Evolutionary conservation across 2,888 invertebrate species (phyloP).

Genomic region (Tubulanus polymorphus): DNA sequence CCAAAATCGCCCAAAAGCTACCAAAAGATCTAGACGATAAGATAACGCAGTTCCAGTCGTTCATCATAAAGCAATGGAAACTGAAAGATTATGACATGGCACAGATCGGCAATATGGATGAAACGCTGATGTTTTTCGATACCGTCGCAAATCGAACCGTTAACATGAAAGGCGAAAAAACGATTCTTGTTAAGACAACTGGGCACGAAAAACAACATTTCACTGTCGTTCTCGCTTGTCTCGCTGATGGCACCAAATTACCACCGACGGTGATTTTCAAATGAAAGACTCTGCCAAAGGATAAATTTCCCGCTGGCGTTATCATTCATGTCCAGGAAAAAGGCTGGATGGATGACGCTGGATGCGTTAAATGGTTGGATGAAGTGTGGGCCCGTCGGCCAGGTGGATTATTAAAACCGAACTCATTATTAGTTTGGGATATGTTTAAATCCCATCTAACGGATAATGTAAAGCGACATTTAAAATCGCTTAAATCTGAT

Average conservation of each 20-base stretch:
- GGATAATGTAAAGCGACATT: background rate
- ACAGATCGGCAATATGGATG: constrained; percentile 2
- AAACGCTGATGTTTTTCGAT: background rate
- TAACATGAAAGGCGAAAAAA: background rate
- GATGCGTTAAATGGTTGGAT: constrained; percentile 3
- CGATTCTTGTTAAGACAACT: background rate
- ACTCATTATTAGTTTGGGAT: constrained; percentile 7
- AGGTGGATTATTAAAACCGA: background rate
- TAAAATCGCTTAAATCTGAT: background rate
- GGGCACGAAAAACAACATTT: background rate
- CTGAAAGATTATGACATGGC: background rate
- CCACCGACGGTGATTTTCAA: background rate
- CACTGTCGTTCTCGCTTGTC: background rate
- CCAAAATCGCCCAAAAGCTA: constrained; percentile 3
- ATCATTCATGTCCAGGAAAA: constrained; percentile 1
- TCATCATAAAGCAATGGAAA: background rate
- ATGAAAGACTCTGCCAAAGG: background rate
- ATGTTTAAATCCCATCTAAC: constrained; percentile 3
- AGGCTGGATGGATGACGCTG: constrained; percentile 6
- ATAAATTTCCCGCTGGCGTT: constrained; percentile 4
- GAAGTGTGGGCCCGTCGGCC: background rate
- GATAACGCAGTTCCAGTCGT: constrained; percentile 2
- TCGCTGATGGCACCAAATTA: background rate
- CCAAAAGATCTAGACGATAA: background rate
- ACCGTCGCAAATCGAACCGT: background rate